These are phyloP conservation scores for Pentalonia nigronervosa DNA, from an alignment of 1,140 invertebrate genomes.

Conservation along the genomic window DNA sequence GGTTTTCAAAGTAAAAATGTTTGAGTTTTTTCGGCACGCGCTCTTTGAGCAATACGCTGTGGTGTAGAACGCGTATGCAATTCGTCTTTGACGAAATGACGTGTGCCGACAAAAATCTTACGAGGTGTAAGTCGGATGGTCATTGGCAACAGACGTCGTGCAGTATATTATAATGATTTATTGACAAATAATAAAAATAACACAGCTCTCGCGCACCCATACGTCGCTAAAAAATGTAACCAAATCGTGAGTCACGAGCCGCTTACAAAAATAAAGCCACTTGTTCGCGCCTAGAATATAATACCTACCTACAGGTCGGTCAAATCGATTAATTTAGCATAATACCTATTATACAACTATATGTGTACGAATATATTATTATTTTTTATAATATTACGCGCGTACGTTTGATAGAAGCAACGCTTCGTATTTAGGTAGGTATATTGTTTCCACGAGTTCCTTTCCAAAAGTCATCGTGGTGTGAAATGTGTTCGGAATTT, in stretches of 20 bases:
- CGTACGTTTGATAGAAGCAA: neutral
- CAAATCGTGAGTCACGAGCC: constrained; percentile 28
- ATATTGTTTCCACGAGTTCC: neutral
- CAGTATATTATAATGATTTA: neutral
- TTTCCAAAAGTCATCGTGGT: neutral
- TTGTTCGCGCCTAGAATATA: too few relatives aligned
- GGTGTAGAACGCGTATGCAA: too few relatives aligned
- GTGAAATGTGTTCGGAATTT: neutral
- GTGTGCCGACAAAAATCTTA: neutral
- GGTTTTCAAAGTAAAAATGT: too few relatives aligned
- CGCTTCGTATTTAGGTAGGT: neutral
- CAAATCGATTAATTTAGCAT: constrained; percentile 26
- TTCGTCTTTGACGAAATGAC: too few relatives aligned
- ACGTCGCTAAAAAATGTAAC: neutral
- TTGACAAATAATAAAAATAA: neutral
- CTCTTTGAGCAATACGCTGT: too few relatives aligned
- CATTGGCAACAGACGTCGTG: neutral
- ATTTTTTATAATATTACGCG: neutral
- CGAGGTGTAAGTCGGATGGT: neutral
- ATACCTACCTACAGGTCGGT: neutral
- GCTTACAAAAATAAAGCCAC: neutral
- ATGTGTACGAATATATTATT: neutral
- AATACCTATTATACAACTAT: neutral
- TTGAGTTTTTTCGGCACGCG: too few relatives aligned
- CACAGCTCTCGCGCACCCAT: neutral